These are phyloP conservation scores for Ditula angustiorana DNA, from an alignment of 2,888 invertebrate species.

Conservation along the genomic window DNA sequence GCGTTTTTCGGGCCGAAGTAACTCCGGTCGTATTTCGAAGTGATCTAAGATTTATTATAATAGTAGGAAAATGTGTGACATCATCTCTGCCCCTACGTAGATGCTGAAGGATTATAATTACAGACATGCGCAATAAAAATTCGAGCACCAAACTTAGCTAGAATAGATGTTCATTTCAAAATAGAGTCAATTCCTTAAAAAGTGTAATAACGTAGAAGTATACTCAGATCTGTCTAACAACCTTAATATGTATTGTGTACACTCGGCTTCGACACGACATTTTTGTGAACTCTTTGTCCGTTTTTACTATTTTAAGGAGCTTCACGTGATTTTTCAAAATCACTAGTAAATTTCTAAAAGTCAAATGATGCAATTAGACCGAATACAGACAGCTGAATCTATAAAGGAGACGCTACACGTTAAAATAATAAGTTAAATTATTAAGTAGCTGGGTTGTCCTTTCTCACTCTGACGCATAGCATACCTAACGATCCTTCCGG, in stretches of 20 bases:
- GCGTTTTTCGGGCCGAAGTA: conserved; percentile 53
- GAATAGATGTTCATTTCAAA: conserved; percentile 40
- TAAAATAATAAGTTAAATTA: too few relatives aligned
- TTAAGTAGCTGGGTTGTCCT: too few relatives aligned
- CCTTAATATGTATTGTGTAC: background rate
- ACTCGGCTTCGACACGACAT: background rate
- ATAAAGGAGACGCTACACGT: too few relatives aligned
- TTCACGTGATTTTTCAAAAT: background rate
- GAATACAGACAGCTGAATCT: too few relatives aligned
- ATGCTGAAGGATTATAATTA: conserved; percentile 40
- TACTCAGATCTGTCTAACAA: conserved; percentile 16
- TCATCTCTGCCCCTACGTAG: conserved; percentile 52
- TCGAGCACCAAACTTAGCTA: conserved; percentile 64
- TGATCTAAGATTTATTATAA: conserved; percentile 42
- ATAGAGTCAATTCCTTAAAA: conserved; percentile 44
- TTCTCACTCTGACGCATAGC: too few relatives aligned
- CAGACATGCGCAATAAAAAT: conserved; percentile 42
- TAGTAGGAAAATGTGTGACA: conserved; percentile 50
- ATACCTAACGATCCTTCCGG: too few relatives aligned
- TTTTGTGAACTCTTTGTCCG: background rate
- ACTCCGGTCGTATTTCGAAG: conserved; percentile 43
- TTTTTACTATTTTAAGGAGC: background rate
- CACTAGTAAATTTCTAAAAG: background rate
- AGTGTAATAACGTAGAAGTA: conserved; percentile 4
- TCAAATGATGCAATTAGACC: too few relatives aligned